Conservation (phyloP, 2,113 vertebrate genomes). For the Dissostichus mawsoni region DNA sequence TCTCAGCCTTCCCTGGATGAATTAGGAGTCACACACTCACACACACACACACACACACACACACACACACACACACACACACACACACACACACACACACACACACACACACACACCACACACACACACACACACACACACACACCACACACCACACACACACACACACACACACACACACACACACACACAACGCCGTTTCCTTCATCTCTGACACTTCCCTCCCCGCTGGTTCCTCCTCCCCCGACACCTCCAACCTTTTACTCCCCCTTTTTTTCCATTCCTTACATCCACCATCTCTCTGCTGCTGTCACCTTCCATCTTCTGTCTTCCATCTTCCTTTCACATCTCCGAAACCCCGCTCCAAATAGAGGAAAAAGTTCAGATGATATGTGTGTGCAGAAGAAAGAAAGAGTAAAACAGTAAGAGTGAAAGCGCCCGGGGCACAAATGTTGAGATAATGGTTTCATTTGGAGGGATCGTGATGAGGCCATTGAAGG, state of each 20-base stretch:
- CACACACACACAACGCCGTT: constrained; percentile 26
- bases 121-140: too few relatives aligned
- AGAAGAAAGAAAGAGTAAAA: constrained; percentile 41
- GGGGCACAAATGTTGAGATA: constrained; percentile 72
- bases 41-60: neutral
- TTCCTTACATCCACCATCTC: constrained; percentile 33
- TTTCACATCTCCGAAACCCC: constrained; percentile 43
- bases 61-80: constrained; percentile 41
- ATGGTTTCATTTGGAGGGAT: constrained; percentile 76
- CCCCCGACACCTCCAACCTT: constrained; percentile 36
- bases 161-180: too few relatives aligned
- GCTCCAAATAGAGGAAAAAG: constrained; percentile 27
- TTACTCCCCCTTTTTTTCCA: neutral
- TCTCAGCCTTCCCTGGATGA: constrained; percentile 58
- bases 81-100: constrained; percentile 24
- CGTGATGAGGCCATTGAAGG: constrained; percentile 63
- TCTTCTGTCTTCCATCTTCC: constrained; percentile 58
- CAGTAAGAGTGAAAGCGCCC: constrained; percentile 39
- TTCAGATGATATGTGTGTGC: constrained; percentile 23
- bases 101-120: constrained; percentile 7
- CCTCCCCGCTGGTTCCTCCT: constrained; percentile 44
- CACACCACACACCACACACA: constrained; percentile 20
- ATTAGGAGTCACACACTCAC: constrained; percentile 60
- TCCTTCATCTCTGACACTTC: constrained; percentile 52
- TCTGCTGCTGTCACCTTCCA: constrained; percentile 52